Percentiles rank a stretch among this genome's conserved stretches.
These are phyloP conservation scores for Eudorcas thomsonii DNA, from an alignment of 2,113 vertebrate genomes.

Conservation along the genomic window DNA sequence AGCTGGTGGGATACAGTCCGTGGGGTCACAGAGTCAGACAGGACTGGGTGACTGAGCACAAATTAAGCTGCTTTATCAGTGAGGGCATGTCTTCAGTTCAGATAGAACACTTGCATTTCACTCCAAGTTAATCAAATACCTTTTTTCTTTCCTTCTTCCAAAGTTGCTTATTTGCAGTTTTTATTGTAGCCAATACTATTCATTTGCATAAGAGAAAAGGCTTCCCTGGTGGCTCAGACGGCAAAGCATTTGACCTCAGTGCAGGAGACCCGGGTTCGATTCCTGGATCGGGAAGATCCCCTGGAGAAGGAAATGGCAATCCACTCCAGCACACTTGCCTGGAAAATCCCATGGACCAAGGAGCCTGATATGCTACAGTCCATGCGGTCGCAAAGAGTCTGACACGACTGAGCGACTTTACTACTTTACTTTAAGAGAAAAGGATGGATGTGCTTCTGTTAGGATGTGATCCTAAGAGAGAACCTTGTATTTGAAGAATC, in stretches of 20 bases:
- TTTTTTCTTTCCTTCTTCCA: slow-evolving; percentile 30
- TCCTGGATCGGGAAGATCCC: too few species aligned
- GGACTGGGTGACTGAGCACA: neutral
- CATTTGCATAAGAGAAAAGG: slow-evolving; percentile 42
- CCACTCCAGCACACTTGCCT: too few species aligned
- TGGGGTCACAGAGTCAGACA: neutral
- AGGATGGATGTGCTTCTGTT: slow-evolving; percentile 2
- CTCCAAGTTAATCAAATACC: neutral
- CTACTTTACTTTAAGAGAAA: neutral
- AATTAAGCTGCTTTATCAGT: neutral
- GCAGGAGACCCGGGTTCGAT: too few species aligned
- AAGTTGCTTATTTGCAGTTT: slow-evolving; percentile 35
- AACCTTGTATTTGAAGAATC: slow-evolving; percentile 65
- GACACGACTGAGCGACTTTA: too few species aligned
- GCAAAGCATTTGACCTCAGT: too few species aligned
- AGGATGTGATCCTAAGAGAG: slow-evolving; percentile 52
- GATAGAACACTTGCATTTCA: slow-evolving; percentile 20
- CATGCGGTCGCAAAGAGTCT: too few species aligned
- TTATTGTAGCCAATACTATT: neutral
- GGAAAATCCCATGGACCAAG: too few species aligned
- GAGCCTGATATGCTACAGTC: too few species aligned
- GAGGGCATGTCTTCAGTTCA: neutral
- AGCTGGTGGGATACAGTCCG: neutral
- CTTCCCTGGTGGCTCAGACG: too few species aligned
- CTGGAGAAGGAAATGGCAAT: too few species aligned